A percentile compares a stretch with the other conserved stretches of the same genome.
These are phyloP conservation scores for Uria aalge DNA, from an alignment of 2,113 vertebrate genomes.

Conservation along the genomic window DNA sequence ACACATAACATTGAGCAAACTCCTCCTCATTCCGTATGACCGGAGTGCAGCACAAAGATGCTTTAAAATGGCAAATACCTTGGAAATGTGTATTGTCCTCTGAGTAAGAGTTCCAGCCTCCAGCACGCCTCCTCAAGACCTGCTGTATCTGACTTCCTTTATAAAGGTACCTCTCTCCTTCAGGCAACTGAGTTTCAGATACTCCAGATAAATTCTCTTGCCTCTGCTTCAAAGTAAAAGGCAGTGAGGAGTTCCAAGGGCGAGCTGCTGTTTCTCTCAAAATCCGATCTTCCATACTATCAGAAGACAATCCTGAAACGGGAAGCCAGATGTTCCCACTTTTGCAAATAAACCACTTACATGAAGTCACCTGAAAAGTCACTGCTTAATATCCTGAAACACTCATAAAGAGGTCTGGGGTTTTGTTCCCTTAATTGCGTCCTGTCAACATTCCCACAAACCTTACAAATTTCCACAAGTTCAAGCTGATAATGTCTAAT, in stretches of 20 bases:
- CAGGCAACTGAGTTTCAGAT: background rate
- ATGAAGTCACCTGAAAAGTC: background rate
- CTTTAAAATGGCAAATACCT: conserved; percentile 59
- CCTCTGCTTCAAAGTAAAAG: background rate
- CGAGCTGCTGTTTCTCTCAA: background rate
- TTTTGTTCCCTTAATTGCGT: background rate
- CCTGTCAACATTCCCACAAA: background rate
- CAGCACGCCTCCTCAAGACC: conserved; percentile 67
- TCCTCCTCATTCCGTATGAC: background rate
- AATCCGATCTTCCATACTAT: background rate
- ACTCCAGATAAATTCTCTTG: background rate
- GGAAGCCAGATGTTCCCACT: background rate
- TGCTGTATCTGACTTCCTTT: conserved; percentile 59
- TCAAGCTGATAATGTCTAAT: background rate
- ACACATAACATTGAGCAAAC: background rate
- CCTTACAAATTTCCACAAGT: background rate
- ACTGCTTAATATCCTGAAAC: background rate
- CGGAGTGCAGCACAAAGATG: background rate
- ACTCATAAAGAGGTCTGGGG: background rate
- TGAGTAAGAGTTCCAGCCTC: conserved; percentile 65
- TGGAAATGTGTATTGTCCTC: conserved; percentile 6
- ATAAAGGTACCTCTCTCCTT: background rate
- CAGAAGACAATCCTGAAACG: conserved; percentile 66
- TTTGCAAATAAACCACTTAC: background rate
- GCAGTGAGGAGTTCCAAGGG: background rate